Evolutionary conservation across 2,888 invertebrate genomes (phyloP).

Genomic region (Diplazon laetatorius): DNA sequence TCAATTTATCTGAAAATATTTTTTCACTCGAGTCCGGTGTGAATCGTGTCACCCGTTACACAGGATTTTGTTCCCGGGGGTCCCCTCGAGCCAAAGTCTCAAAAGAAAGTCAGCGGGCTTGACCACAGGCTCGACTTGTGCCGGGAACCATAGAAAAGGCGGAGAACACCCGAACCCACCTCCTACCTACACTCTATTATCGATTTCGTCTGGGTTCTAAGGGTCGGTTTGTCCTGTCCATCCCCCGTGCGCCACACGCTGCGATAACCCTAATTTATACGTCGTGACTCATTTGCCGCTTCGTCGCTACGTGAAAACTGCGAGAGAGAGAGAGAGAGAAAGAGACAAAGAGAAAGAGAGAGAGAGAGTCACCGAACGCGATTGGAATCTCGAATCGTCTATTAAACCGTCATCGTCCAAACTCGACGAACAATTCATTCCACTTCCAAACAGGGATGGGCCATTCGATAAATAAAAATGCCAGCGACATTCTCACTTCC

Average conservation of each 20-base stretch:
- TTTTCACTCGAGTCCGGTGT: neutral
- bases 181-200: constrained; percentile 68
- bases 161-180: constrained; percentile 9
- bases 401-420: constrained; percentile 46
- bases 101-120: constrained; percentile 24
- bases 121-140: neutral
- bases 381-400: constrained; percentile 58
- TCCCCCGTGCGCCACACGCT: neutral
- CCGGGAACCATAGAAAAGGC: neutral
- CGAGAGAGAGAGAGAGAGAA: no score
- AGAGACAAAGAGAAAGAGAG: constrained; percentile 56
- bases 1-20: neutral
- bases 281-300: constrained; percentile 50
- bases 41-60: constrained; percentile 19
- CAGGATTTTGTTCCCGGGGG: no score
- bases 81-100: constrained; percentile 12
- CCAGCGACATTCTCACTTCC: no score
- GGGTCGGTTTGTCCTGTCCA: constrained; percentile 56
- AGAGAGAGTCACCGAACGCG: constrained; percentile 43
- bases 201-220: constrained; percentile 73
- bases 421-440: constrained; percentile 51
- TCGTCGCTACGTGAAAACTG: constrained; percentile 60
- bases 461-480: constrained; percentile 26
- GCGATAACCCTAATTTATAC: constrained; percentile 52
- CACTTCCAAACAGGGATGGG: constrained; percentile 24